Base-by-base conservation (phyloP, 2,113 vertebrate species). In the Actenoides lindsayi region DNA sequence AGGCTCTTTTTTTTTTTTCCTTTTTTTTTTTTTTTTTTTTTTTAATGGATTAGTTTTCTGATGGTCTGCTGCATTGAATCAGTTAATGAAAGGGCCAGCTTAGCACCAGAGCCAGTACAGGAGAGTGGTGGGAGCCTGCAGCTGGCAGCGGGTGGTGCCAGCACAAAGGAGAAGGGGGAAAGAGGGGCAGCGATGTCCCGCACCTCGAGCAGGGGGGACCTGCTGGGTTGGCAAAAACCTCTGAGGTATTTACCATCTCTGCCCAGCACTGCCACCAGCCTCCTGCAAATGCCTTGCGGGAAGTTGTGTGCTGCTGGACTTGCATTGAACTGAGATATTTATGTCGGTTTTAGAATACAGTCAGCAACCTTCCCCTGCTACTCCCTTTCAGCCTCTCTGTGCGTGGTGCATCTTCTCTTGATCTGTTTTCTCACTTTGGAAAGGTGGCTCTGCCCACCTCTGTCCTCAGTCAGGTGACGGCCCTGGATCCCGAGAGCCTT, bases 21-120 rank as follows among this genome's bases (percentile, higher is more conserved):
- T 63, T 25, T 19, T 10, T 48, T 25, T 30, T 13, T 69, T 63
- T 25, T 19, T 24, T 15, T 30, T 13, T 69, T 63, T 25, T 19
- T 13, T 48, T 25, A 9, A 63, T 76, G 88, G 82, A 69, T 94
- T 96, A 88, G 75, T 94, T 94, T 96, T 76, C 92, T 88, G 90
- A 56, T 74, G 68, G 67, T 83, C 80, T 81, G 89, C 25, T 70
- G 83, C 73, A 87, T 95, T 95, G 94, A 86, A 39, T 88, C 46
- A 16, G 59, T 62, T 63, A 74, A 63, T 95, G 68, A 90, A 93
- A 89, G 83, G 56, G 25, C 31, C 89, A 67, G 89, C 71, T 95
- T 83, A 80, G 83, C 2, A 2, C 63, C 1, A 0, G 54, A 75
- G 63, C 67, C 76, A 23, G 89, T 64, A 63, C 54, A 73, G 77